These are phyloP conservation scores for Eilema sororculum DNA, from an alignment of 2,888 invertebrate species.

Conservation along the genomic window DNA sequence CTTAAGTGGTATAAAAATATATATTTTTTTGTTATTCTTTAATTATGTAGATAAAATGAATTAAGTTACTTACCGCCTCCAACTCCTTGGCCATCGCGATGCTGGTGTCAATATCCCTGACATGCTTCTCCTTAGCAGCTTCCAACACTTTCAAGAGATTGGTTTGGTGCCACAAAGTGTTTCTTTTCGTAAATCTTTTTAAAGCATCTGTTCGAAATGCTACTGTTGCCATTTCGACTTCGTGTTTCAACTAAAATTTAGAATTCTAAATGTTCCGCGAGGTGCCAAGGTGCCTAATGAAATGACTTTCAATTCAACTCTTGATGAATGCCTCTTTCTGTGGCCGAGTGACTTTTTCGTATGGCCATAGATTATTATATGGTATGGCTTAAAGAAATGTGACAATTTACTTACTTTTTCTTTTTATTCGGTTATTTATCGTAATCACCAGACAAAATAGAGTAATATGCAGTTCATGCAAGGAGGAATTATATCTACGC, in stretches of 20 bases:
- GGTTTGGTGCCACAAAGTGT: slow-evolving; percentile 69
- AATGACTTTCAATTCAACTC: not conserved
- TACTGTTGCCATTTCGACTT: slow-evolving; percentile 52
- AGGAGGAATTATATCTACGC: not conserved
- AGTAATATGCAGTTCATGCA: not conserved
- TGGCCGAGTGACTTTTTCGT: not conserved
- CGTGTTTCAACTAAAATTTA: slow-evolving; percentile 9
- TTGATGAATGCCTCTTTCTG: no score
- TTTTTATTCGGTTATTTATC: no score
- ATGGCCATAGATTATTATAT: no score
- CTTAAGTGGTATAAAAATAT: no score
- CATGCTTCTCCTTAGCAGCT: slow-evolving; percentile 71
- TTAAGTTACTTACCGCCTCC: slow-evolving; percentile 55
- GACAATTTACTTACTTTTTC: not conserved
- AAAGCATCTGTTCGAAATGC: slow-evolving; percentile 66
- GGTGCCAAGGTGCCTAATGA: not conserved
- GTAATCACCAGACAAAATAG: not conserved
- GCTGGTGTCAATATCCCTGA: slow-evolving; percentile 69
- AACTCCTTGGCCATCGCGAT: slow-evolving; percentile 69
- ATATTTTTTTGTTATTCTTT: no score
- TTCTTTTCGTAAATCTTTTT: slow-evolving; percentile 57
- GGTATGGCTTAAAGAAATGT: not conserved
- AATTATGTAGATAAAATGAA: no score
- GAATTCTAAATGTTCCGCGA: slow-evolving; percentile 3
- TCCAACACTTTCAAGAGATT: slow-evolving; percentile 68